Percentiles rank a stretch among this genome's conserved stretches.
These are phyloP conservation scores for Tenthredo livida DNA, from an alignment of 2,888 invertebrate genomes.

Conservation along the genomic window DNA sequence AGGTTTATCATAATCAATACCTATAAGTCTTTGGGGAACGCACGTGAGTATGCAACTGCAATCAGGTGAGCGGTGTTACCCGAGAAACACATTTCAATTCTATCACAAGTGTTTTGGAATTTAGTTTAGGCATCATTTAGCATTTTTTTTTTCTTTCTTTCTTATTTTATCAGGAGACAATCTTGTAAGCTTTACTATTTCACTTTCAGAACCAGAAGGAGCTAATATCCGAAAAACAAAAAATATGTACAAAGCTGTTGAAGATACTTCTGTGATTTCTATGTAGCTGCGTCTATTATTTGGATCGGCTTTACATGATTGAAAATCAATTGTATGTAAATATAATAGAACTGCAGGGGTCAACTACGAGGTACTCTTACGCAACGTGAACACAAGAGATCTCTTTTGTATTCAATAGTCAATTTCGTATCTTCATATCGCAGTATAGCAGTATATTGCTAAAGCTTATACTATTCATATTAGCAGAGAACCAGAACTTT, in stretches of 20 bases:
- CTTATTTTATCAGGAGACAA: not conserved
- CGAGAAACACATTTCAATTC: not conserved
- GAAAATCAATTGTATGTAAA: conserved; percentile 1
- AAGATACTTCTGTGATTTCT: not conserved
- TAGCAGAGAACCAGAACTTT: not conserved
- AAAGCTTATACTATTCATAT: too few species aligned
- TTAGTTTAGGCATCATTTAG: not conserved
- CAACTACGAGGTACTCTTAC: not conserved
- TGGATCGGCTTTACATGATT: not conserved
- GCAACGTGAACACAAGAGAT: not conserved
- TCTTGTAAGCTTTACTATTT: not conserved
- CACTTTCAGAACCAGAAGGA: not conserved
- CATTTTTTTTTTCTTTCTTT: not conserved
- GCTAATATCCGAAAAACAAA: not conserved
- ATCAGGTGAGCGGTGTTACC: conserved; percentile 69
- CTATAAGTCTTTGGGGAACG: conserved; percentile 53
- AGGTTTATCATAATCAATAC: conserved; percentile 61
- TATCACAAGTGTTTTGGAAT: not conserved
- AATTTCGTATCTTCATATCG: not conserved
- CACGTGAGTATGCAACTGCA: conserved; percentile 69
- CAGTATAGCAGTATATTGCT: not conserved
- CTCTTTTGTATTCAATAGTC: not conserved
- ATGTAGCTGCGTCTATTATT: not conserved
- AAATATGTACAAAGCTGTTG: not conserved
- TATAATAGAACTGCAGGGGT: not conserved